phyloP scores from a whole-genome alignment of 2,888 invertebrate genomes.

The Microctonus hyperodae region DNA sequence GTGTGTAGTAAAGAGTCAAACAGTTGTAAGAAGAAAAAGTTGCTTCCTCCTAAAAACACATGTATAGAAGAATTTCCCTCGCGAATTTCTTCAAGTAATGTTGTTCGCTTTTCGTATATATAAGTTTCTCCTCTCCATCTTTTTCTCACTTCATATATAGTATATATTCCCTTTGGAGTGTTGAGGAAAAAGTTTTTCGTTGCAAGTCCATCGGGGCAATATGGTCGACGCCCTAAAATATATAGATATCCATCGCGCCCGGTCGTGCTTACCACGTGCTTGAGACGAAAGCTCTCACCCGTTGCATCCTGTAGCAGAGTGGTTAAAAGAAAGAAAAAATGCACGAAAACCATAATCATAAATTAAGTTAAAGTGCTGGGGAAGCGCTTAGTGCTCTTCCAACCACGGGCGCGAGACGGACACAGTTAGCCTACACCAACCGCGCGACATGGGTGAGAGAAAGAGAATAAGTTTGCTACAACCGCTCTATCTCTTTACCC shows the following conservation, averaged over 20 bases:
- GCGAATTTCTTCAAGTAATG: neutral
- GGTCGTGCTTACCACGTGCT: slow-evolving; percentile 2
- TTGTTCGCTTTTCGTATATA: neutral
- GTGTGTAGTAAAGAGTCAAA: too few species aligned
- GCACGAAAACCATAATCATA: slow-evolving; percentile 52
- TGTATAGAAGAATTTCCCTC: neutral
- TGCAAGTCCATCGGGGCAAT: neutral
- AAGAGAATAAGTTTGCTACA: slow-evolving; percentile 35
- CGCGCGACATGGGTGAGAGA: slow-evolving; percentile 25
- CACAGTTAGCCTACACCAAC: slow-evolving; percentile 40
- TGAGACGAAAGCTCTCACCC: slow-evolving; percentile 30
- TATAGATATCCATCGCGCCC: neutral
- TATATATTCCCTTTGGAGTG: neutral
- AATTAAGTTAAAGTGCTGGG: slow-evolving; percentile 56
- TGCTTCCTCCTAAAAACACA: neutral
- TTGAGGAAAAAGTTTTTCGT: neutral
- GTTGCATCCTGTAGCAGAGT: slow-evolving; percentile 29
- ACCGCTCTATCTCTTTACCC: slow-evolving; percentile 26
- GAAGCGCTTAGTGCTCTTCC: slow-evolving; percentile 47
- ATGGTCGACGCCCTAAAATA: neutral
- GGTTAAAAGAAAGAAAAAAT: slow-evolving; percentile 34
- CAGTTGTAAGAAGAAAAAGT: neutral
- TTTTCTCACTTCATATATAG: neutral
- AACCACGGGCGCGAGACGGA: slow-evolving; percentile 34
- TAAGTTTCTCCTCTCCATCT: neutral